Evolutionary conservation across 2,888 invertebrate species (phyloP), one percentile per base, ranked within the genome.

Genomic region (Anthophora plumipes): DNA sequence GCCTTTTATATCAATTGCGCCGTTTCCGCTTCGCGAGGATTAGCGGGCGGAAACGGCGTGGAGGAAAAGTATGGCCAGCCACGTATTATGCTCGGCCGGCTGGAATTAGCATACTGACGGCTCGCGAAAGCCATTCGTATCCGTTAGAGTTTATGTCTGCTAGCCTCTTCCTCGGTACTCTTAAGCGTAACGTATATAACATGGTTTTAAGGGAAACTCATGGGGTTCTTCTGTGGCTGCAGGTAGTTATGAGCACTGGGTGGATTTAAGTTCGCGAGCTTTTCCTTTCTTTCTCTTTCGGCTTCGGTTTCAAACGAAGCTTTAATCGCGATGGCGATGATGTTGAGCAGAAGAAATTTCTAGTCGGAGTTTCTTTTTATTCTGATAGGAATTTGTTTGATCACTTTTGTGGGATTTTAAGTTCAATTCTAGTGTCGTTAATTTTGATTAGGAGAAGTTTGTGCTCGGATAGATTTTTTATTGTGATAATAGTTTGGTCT

Each of bases 91-190:
- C 79, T 54, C 60, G 66, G 20, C 55, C 70, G n/a, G 46, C 50
- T 50, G 41, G 67, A 74, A 81, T 81, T 81, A 73, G 61, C 81
- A 79, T 81, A 79, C 60, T 60, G 79, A 74, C 70, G 81, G 54
- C 66, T 52, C 67, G 70, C 60, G 70, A 66, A 77, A 70, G 70
- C 69, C 79, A 74, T 81, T 79, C 81, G 74, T 81, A 79, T 67
- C 79, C 66, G 66, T 81, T 81, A 61, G 48, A 70, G 61, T 74
- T 74, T 60, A 69, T 73, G 72, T 14, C 17, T 22, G 59, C 48
- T 22, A 46, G 55, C 37, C 61, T 55, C n/a, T 73, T 43, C 31
- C 39, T 39, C 7, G 55, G 60, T 60, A 66, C 55, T 60, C 63
- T 64, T 46, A 25, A 68, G 69, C 59, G 55, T 73, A 78, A 73